A percentile compares a stretch with the other conserved stretches of the same genome.
Conservation (phyloP, 1,140 invertebrate species). For the Heliconius nattereri region DNA sequence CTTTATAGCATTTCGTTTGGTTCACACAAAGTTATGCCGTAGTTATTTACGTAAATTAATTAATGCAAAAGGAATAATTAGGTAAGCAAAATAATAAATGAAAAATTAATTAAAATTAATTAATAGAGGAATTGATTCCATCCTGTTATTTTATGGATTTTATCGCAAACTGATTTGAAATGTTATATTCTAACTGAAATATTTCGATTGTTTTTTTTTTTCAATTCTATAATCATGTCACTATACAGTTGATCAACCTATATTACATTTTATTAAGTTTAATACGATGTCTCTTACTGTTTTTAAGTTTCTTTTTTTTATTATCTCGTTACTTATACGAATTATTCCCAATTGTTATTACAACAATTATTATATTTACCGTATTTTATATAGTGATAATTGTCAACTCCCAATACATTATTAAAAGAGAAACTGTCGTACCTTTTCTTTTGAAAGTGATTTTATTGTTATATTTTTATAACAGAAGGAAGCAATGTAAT, state of each 20-base stretch:
- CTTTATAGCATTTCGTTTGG: not conserved
- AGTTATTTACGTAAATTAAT: not conserved
- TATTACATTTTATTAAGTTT: too few relatives aligned
- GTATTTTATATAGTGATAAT: not conserved
- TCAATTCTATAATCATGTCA: not conserved
- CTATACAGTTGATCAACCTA: too few relatives aligned
- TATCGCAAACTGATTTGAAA: not conserved
- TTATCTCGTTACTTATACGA: too few relatives aligned
- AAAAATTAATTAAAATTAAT: too few relatives aligned
- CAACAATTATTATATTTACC: not conserved
- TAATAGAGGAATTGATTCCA: not conserved
- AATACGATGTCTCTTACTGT: too few relatives aligned
- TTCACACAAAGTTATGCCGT: not conserved
- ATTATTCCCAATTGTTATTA: not conserved
- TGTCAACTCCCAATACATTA: not conserved
- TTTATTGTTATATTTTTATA: conserved; percentile 40
- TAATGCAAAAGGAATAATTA: not conserved
- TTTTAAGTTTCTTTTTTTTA: too few relatives aligned
- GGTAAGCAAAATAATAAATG: too few relatives aligned
- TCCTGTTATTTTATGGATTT: not conserved
- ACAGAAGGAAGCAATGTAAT: conserved; percentile 35
- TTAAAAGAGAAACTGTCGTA: conserved; percentile 28
- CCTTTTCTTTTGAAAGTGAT: conserved; percentile 23
- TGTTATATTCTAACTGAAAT: not conserved
- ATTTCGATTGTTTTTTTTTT: not conserved